Conservation (phyloP, 2,888 invertebrate genomes). For the Macrophya annulata region DNA sequence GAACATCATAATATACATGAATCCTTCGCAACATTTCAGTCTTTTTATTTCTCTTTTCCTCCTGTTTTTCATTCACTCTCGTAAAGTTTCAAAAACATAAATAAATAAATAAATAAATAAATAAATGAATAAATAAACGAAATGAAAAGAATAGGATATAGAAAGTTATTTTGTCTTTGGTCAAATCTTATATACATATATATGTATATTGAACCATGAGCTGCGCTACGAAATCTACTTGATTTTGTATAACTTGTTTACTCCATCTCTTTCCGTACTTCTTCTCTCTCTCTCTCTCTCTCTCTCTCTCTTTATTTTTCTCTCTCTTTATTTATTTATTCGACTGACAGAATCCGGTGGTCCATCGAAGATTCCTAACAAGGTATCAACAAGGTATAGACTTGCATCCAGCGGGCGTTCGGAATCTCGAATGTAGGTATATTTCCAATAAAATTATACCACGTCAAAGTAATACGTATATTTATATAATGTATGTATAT, state of each 20-base stretch:
- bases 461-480: no score
- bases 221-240: background rate
- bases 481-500: background rate
- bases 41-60: no score
- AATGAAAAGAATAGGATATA: background rate
- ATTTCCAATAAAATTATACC: background rate
- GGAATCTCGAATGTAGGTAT: background rate
- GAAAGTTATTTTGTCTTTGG: no score
- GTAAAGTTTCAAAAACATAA: no score
- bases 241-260: slow-evolving; percentile 2
- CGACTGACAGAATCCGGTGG: background rate
- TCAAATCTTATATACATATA: no score
- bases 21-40: no score
- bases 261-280: background rate
- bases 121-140: background rate
- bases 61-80: no score
- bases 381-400: slow-evolving; percentile 2
- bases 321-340: background rate
- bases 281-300: background rate
- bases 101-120: background rate
- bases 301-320: background rate
- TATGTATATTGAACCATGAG: background rate
- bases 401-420: background rate
- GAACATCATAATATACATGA: no score
- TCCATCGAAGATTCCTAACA: slow-evolving; percentile 28